Base-by-base conservation (phyloP, 1,140 invertebrate species). In the Tetramorium alpestre region DNA sequence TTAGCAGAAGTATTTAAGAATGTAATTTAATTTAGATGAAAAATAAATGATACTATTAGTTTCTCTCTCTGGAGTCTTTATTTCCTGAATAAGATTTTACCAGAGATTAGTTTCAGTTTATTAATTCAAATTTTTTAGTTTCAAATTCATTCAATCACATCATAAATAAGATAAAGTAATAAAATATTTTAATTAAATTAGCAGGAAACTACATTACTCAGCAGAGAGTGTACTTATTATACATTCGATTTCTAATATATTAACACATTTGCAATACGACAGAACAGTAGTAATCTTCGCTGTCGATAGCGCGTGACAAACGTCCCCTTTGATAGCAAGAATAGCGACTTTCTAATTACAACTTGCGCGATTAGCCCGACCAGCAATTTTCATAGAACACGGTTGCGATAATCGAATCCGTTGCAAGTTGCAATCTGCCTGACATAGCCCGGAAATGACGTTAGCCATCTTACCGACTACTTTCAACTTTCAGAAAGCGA, bases 291-390 rank as follows among this genome's bases (percentile, higher is more conserved):
- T 81, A 44, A 75, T 84, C 69, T 75, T 49, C 69, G 56, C 41
- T 56, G 41, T 84, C 69, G 28, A 84, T 84, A 73, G 69, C 47
- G 69, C 69, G 44, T 84, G 56, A 75, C 80, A 62, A 84, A 38
- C 41, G 72, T 75, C 69, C 54, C 54, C 54, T 33, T 16, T 18
- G 16, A 58, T 56, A 41, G 25, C 25, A 73, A 16, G 18, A 49
- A 75, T 75, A n/a, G 54, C 69, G 8, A 84, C 80, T 84, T 84
- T 84, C 80, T 84, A 84, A 73, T 84, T 84, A 25, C 8, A 47
- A 47, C 41, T 38, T 44, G 41, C 18, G 8, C 33, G 72, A 84
- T 84, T 84, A 82, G 25, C 25, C 44, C 44, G 69, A 13, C n/a
- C 18, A 75, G 28, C n/a, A 60, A 82, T 82, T 82, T 82, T 73